Evolutionary conservation across 2,113 vertebrate genomes (phyloP), one percentile per base, ranked within the genome.

Genomic region (Phoxinus phoxinus): DNA sequence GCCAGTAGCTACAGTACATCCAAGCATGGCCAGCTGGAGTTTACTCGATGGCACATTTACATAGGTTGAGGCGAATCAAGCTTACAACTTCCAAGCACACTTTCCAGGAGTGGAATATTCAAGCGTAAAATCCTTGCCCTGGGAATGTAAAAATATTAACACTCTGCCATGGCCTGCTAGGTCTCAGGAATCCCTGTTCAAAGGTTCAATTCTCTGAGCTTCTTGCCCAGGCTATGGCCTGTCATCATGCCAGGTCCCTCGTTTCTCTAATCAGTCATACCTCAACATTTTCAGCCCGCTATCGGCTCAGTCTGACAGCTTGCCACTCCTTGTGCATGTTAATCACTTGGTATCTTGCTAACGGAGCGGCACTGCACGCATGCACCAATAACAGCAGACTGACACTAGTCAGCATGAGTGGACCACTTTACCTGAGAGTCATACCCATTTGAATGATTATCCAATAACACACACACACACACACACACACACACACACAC

Each of bases 211-310:
- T 86, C 80, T 85, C 46, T 41, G 30, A 83, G 75, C 75, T 69
- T 78, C 84, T 32, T 77, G 30, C 72, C 53, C 59, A 19, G 56
- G 44, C 78, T 74, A 11, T 21, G 56, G 56, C 56, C 71, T 73
- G 85, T 82, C 85, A 51, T 82, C 79, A 61, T 25, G 44, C 13
- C 61, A 37, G 15, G 30, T 85, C 84, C 76, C 61, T 51, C 41
- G 3, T 56, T 76, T 44, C 30, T 76, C 56, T 77, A 83, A 86
- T 86, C 83, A 83, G 77, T 83, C 71, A 67, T 67, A 56, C 51
- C 44, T 58, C 85, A 76, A 65, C 10, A 7, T 77, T 67, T 83
- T n/a, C 30, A 13, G 46, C 73, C 23, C 4, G 32, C 72, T 76
- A 27, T 63, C 32, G 19, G 0, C 51, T 15, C 46, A 21, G 63